Percentiles rank a stretch among this genome's conserved stretches.
These are phyloP conservation scores for Brenthis ino DNA, from an alignment of 2,888 invertebrate species.

Conservation along the genomic window DNA sequence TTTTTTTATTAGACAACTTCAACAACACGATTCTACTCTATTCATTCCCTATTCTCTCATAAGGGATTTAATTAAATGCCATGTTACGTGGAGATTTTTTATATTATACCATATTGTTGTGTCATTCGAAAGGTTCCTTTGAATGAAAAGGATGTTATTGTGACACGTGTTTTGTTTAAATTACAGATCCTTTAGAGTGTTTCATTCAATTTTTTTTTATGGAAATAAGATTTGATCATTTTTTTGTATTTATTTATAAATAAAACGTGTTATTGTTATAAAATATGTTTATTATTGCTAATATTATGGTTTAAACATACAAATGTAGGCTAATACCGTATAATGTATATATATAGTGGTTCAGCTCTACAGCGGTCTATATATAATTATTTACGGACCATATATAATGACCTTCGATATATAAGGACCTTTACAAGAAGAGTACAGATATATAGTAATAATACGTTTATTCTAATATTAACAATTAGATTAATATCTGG, in stretches of 20 bases:
- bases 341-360: too few relatives aligned
- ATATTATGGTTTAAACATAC: too few relatives aligned
- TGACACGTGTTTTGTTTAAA: slow-evolving; percentile 19
- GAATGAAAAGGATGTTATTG: slow-evolving; percentile 16
- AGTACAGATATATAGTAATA: too few relatives aligned
- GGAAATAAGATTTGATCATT: neutral
- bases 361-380: too few relatives aligned
- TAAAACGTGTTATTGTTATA: neutral
- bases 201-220: slow-evolving; percentile 1
- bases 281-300: too few relatives aligned
- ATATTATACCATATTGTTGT: slow-evolving; percentile 11
- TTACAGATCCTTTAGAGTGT: neutral
- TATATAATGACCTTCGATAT: too few relatives aligned
- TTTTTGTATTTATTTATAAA: neutral
- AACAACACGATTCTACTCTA: slow-evolving; percentile 9
- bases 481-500: too few relatives aligned
- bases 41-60: slow-evolving; percentile 15
- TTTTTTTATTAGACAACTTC: neutral
- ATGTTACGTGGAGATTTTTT: slow-evolving; percentile 18
- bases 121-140: slow-evolving; percentile 8
- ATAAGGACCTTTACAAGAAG: too few relatives aligned
- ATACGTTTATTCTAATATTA: too few relatives aligned
- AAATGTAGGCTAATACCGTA: too few relatives aligned
- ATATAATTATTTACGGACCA: too few relatives aligned
- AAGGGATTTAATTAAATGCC: slow-evolving; percentile 32